Base-by-base conservation (phyloP, 1,140 invertebrate genomes). In the Lepidurus apus region DNA sequence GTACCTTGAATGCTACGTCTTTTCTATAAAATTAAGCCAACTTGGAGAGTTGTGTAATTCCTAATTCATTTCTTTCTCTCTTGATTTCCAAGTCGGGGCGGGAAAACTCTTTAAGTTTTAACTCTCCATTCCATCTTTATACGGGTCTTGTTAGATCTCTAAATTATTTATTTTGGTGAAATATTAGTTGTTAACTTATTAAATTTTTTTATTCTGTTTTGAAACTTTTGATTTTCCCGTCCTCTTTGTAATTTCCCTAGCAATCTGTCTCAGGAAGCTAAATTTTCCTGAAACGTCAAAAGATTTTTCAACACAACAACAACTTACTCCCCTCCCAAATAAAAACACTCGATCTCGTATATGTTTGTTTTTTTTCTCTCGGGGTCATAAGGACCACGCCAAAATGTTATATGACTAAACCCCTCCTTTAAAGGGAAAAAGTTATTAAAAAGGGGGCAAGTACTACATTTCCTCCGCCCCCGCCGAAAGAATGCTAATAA, bases 201-300 rank as follows among this genome's bases (percentile, higher is more conserved):
- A 34, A 2, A 3, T 1, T 4, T 4, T 4, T 4, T 4, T 34
- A 34, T 65, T 21, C 53, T 21, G 53, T 21, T n/a, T 65, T 21
- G 53, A 13, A n/a, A 11, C 17, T 47, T 47, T 47, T 47, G 10
- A 11, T 47, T 47, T 65, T 65, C 21, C 21, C 21, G 53, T 65
- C 53, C 53, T 21, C 21, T 65, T 21, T n/a, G 17, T 65, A 13
- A 13, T 65, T 65, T n/a, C 53, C 53, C 6, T 65, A 65, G 53
- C 53, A 65, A 65, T 65, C 53, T 65, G 53, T 65, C 53, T 65
- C 53, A 65, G 53, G 53, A 65, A 65, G 53, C 13, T 65, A 65
- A 65, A 65, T 65, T 65, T 65, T 65, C 53, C 53, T 65, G 53
- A 65, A 65, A 65, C 53, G 21, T 13, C 34, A 11, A 17, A 65